Base-by-base conservation (phyloP, 2,888 invertebrate genomes). In the Eremobia ochroleuca region DNA sequence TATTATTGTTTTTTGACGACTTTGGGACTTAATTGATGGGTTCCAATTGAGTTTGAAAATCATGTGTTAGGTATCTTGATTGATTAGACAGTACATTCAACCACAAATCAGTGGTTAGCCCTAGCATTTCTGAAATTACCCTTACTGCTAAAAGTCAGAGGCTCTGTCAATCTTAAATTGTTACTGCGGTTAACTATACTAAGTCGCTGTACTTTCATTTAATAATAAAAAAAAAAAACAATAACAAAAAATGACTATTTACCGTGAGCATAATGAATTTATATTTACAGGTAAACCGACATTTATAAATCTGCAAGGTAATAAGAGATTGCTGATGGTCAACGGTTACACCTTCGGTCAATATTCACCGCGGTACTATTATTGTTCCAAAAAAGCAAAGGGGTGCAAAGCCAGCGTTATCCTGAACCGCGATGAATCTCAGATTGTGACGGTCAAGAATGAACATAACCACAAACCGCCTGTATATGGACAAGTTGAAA, bases 291-390 rank as follows among this genome's bases (percentile, higher is more conserved):
- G 37, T 34, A n/a, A n/a, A 58, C 34, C 67, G 2, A 62, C 5
- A 15, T 73, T 85, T 25, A 85, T 85, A 66, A 64, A 64, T 31
- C 34, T 74, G 11, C 9, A n/a, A 21, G 43, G 58, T 13, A 81
- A 76, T 46, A 83, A 67, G 15, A 65, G 58, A 31, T 62, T 86
- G 34, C 28, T 86, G 8, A 82, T 86, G 88, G 68, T 78, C 3
- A 52, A 87, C n/a, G 66, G 73, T 2, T 88, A 76, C 49, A 81
- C 88, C 9, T 86, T 87, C 8, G 71, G 79, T 0, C 73, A 77
- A 40, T 76, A 77, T 25, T 61, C 64, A 21, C 65, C 78, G 0
- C 77, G 80, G 1, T 75, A 80, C 43, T 87, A 68, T 31, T 85
- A 86, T n/a, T 86, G 85, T 73, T 83, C 87, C 0, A 83, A 85